Conservation (phyloP, 2,113 vertebrate genomes). For the Ranitomeya variabilis region DNA sequence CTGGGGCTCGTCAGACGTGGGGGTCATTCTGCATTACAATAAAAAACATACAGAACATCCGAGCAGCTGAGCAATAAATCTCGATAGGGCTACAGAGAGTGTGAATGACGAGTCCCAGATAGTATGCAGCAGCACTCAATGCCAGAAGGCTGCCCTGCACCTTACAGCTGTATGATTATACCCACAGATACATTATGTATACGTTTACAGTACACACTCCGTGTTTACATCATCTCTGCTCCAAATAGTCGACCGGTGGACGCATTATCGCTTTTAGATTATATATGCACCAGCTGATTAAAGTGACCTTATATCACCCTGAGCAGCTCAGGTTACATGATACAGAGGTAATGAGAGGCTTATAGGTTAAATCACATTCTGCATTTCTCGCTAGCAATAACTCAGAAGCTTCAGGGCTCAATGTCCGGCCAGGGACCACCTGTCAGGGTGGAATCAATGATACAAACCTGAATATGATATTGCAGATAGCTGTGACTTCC, state of each 20-base stretch:
- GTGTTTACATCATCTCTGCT: neutral
- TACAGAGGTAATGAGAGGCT: constrained; percentile 20
- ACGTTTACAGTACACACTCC: neutral
- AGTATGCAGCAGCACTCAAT: neutral
- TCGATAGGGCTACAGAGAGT: neutral
- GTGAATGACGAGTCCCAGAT: constrained; percentile 1
- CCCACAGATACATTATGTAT: neutral
- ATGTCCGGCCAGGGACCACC: neutral
- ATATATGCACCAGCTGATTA: neutral
- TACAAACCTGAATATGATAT: neutral
- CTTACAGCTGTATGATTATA: neutral
- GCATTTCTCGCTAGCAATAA: neutral
- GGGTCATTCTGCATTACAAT: constrained; percentile 14
- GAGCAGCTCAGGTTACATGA: constrained; percentile 1
- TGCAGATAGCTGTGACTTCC: neutral
- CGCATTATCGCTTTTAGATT: neutral
- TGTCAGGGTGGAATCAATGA: neutral
- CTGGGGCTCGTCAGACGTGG: neutral
- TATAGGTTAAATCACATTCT: constrained; percentile 39
- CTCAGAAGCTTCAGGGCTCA: neutral
- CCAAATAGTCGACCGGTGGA: constrained; percentile 16
- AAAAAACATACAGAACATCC: constrained; percentile 14
- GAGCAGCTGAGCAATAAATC: constrained; percentile 46
- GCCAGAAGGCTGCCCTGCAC: constrained; percentile 12
- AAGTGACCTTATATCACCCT: constrained; percentile 30